Conservation (phyloP, 1,140 invertebrate species). For the Drosophila suzukii region DNA sequence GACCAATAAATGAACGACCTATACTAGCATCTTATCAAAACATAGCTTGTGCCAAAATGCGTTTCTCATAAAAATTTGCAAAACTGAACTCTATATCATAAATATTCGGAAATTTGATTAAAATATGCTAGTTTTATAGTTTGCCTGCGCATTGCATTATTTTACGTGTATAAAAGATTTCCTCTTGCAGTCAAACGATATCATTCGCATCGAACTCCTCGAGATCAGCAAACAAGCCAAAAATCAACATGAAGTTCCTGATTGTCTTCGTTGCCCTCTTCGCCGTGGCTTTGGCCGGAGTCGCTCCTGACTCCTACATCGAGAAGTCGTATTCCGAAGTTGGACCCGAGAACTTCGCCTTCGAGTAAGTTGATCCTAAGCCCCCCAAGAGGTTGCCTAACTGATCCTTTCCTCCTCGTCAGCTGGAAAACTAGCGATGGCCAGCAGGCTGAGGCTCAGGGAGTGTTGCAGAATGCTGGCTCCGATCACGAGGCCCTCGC, state of each 20-base stretch:
- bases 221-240: constrained; percentile 23
- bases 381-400: background rate
- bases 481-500: constrained; percentile 79
- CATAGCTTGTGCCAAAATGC: background rate
- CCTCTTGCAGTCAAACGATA: background rate
- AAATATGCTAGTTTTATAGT: background rate
- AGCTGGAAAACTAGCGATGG: constrained; percentile 61
- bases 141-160: no score
- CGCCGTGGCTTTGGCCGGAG: constrained; percentile 33
- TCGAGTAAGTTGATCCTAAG: constrained; percentile 33
- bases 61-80: background rate
- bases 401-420: background rate
- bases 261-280: constrained; percentile 72
- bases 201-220: constrained; percentile 31
- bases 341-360: constrained; percentile 32
- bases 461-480: constrained; percentile 49
- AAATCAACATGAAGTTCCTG: constrained; percentile 66
- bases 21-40: background rate
- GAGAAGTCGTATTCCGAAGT: constrained; percentile 26
- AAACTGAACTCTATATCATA: background rate
- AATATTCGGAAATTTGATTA: background rate
- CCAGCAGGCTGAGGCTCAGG: background rate
- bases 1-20: constrained; percentile 1
- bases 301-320: background rate
- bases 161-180: constrained; percentile 14